These are phyloP conservation scores for Oasisia sp. DNA, from an alignment of 2,888 invertebrate species.

Conservation along the genomic window DNA sequence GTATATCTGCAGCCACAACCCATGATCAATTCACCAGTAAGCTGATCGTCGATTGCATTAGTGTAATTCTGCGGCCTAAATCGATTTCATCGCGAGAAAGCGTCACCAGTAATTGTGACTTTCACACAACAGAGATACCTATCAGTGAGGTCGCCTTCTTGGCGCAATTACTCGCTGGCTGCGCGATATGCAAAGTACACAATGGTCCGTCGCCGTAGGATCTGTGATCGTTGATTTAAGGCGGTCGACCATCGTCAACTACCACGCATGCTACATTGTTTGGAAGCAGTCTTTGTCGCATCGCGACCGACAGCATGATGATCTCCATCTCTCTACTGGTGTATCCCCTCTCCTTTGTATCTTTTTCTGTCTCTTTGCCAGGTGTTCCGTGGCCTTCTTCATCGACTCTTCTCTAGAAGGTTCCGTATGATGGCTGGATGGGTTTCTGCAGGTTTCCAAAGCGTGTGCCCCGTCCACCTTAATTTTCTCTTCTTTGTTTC, in stretches of 20 bases:
- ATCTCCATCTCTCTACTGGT: too few relatives aligned
- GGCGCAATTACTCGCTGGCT: not conserved
- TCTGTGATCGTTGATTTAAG: not conserved
- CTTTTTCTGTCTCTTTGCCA: too few relatives aligned
- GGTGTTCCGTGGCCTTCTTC: too few relatives aligned
- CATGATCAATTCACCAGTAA: not conserved
- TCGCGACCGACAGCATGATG: too few relatives aligned
- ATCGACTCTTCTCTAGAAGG: too few relatives aligned
- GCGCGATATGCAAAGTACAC: not conserved
- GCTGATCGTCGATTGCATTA: constrained; percentile 4
- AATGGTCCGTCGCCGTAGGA: not conserved
- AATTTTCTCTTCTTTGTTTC: too few relatives aligned
- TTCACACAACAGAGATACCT: not conserved
- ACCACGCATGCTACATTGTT: not conserved
- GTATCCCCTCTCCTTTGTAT: too few relatives aligned
- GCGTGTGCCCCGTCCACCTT: too few relatives aligned
- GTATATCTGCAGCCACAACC: not conserved
- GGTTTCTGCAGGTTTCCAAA: too few relatives aligned
- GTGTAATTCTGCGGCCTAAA: not conserved
- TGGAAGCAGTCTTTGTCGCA: too few relatives aligned
- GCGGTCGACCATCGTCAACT: not conserved
- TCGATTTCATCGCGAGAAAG: not conserved
- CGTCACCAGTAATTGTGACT: constrained; percentile 4
- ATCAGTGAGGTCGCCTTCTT: not conserved
- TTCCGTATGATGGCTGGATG: too few relatives aligned